These are phyloP conservation scores for Solea solea DNA, from an alignment of 2,113 vertebrate genomes.

Conservation along the genomic window DNA sequence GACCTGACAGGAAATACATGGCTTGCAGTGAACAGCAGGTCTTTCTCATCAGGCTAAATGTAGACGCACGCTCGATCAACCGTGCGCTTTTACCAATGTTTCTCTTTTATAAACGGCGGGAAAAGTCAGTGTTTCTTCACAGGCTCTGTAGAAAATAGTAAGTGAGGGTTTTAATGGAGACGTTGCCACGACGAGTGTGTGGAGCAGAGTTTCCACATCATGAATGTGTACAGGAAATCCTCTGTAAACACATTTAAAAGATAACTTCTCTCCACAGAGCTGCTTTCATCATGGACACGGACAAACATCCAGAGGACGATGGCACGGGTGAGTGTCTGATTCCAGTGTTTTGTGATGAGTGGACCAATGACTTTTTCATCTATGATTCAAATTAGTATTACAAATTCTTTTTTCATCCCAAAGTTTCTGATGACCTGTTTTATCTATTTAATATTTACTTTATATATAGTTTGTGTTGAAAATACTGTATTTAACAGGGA, in stretches of 20 bases:
- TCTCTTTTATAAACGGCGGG: slow-evolving; percentile 32
- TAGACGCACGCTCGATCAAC: slow-evolving; percentile 69
- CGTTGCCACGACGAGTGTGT: not conserved
- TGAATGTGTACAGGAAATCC: not conserved
- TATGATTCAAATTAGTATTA: no score
- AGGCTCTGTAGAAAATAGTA: slow-evolving; percentile 31
- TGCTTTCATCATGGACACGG: slow-evolving; percentile 59
- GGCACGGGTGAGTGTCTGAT: slow-evolving; percentile 65
- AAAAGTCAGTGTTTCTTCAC: slow-evolving; percentile 55
- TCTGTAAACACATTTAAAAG: not conserved
- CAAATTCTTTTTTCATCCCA: no score
- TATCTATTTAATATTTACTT: no score
- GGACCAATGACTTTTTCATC: not conserved
- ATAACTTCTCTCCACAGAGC: slow-evolving; percentile 28
- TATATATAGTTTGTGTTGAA: no score
- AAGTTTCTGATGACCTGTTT: no score
- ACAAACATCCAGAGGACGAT: slow-evolving; percentile 47
- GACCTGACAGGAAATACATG: slow-evolving; percentile 68
- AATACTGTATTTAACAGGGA: no score
- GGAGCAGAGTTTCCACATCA: not conserved
- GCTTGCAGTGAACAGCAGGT: slow-evolving; percentile 55
- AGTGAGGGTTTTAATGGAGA: slow-evolving; percentile 20
- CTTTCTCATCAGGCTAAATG: slow-evolving; percentile 70
- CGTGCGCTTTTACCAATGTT: slow-evolving; percentile 50
- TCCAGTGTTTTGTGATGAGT: slow-evolving; percentile 6